A percentile compares a stretch with the other conserved stretches of the same genome.
Conservation (phyloP, 1,140 invertebrate species). For the Diachasmimorpha longicaudata region DNA sequence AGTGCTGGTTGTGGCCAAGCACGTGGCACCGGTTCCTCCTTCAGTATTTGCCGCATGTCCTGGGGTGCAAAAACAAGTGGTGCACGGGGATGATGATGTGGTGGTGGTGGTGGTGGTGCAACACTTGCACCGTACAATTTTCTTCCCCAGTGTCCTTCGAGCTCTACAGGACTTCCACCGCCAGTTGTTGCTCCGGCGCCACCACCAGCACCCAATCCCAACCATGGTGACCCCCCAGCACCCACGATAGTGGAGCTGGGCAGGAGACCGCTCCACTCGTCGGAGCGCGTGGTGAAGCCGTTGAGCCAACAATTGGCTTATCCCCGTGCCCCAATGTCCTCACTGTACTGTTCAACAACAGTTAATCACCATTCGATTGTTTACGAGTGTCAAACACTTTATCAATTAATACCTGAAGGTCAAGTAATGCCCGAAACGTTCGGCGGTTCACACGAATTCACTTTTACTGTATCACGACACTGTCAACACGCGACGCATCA, state of each 20-base stretch:
- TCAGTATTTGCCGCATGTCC: slow-evolving; percentile 61
- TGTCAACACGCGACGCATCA: not conserved
- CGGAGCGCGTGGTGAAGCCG: slow-evolving; percentile 63
- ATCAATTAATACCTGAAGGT: no score
- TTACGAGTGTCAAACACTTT: not conserved
- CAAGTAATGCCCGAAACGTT: no score
- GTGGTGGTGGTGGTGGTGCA: slow-evolving; percentile 57
- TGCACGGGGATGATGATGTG: slow-evolving; percentile 57
- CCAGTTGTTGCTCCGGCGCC: slow-evolving; percentile 51
- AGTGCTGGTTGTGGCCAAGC: slow-evolving; percentile 59
- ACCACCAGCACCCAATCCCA: slow-evolving; percentile 55
- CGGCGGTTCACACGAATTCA: not conserved
- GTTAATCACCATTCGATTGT: not conserved
- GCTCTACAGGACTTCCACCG: slow-evolving; percentile 57
- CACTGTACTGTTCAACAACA: not conserved
- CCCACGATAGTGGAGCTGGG: slow-evolving; percentile 63
- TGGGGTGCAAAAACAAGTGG: slow-evolving; percentile 59
- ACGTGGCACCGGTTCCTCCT: slow-evolving; percentile 60
- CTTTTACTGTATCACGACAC: not conserved
- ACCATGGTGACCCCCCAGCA: slow-evolving; percentile 62
- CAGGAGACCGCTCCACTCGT: slow-evolving; percentile 62
- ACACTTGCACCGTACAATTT: slow-evolving; percentile 60
- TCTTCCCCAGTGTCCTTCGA: slow-evolving; percentile 59
- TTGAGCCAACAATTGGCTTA: slow-evolving; percentile 23
- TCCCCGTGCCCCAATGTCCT: not conserved